Percentiles rank a stretch among this genome's conserved stretches.
These are phyloP conservation scores for Nasua narica DNA, from an alignment of 2,797 vertebrate species.

Conservation along the genomic window DNA sequence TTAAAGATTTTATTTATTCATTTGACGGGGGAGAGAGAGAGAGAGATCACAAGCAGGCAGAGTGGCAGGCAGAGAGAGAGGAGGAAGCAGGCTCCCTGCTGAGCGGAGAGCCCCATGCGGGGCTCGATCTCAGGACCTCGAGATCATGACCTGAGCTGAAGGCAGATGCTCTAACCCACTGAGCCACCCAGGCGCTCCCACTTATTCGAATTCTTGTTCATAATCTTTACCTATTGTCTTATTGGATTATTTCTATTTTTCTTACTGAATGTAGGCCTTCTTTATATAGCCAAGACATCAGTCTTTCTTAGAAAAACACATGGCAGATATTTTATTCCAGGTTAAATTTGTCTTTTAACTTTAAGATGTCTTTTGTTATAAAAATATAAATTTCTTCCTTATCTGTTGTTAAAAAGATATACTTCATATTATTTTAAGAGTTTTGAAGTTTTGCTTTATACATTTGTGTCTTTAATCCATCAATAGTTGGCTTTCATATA, in stretches of 20 bases:
- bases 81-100: too few relatives aligned
- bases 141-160: too few relatives aligned
- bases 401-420: background rate
- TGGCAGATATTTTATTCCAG: background rate
- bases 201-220: background rate
- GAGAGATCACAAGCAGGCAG: too few relatives aligned
- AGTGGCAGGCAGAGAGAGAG: too few relatives aligned
- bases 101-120: too few relatives aligned
- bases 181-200: background rate
- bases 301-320: background rate
- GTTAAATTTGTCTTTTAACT: background rate
- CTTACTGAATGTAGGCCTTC: background rate
- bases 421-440: background rate
- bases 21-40: too few relatives aligned
- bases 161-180: too few relatives aligned
- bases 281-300: background rate
- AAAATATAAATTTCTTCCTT: background rate
- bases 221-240: background rate
- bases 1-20: too few relatives aligned
- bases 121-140: too few relatives aligned
- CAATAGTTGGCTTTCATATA: background rate
- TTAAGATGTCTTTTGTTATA: background rate
- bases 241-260: background rate
- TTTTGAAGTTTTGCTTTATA: background rate
- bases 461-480: background rate